phyloP scores from a whole-genome alignment of 2,797 vertebrate species.

The Sebastes variabilis region DNA sequence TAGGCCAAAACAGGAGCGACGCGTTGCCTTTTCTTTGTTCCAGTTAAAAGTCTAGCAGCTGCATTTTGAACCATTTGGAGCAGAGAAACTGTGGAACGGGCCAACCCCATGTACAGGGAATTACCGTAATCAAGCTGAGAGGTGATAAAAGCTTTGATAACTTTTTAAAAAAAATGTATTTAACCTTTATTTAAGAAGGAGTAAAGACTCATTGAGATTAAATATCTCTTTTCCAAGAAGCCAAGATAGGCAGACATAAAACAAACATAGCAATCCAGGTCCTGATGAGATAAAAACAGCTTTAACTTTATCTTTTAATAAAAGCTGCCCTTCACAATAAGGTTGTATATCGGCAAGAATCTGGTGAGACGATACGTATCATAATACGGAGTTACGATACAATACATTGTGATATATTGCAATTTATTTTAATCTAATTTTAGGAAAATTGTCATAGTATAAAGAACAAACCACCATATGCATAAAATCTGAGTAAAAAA shows the following conservation, averaged over 20 bases:
- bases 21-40: neutral
- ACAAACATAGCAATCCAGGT: neutral
- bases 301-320: fast-evolving
- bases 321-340: neutral
- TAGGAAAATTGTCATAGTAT: no score
- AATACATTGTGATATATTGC: no score
- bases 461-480: no score
- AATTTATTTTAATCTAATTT: fast-evolving
- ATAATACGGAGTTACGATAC: fast-evolving
- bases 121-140: neutral
- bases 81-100: neutral
- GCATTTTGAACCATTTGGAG: neutral
- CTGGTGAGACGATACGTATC: fast-evolving
- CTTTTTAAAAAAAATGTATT: neutral
- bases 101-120: neutral
- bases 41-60: neutral
- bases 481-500: no score
- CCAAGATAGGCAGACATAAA: no score
- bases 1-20: no score
- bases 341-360: fast-evolving
- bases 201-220: no score
- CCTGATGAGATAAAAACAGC: neutral
- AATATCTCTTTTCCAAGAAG: no score
- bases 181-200: neutral
- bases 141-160: neutral